These are phyloP conservation scores for Epinotia ramella DNA, from an alignment of 2,888 invertebrate genomes.

Conservation along the genomic window DNA sequence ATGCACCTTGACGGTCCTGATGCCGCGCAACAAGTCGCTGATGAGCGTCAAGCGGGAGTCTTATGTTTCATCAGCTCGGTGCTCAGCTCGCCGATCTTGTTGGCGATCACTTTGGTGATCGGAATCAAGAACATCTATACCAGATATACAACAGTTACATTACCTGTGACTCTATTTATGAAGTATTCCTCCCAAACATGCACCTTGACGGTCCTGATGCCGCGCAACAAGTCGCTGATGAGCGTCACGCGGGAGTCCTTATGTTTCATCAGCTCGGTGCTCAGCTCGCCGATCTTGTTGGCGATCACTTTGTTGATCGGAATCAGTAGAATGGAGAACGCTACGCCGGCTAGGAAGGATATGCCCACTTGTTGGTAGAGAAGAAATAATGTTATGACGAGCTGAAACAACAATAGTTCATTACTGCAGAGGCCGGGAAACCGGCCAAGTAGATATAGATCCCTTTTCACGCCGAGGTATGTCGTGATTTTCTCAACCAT, in stretches of 20 bases:
- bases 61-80: too few relatives aligned
- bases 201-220: conserved; percentile 95
- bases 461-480: too few relatives aligned
- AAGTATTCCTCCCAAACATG: conserved; percentile 98
- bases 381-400: conserved; percentile 92
- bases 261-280: conserved; percentile 94
- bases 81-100: too few relatives aligned
- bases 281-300: conserved; percentile 93
- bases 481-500: too few relatives aligned
- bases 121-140: background rate
- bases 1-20: too few relatives aligned
- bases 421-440: background rate
- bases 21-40: too few relatives aligned
- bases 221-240: conserved; percentile 94
- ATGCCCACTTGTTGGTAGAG: conserved; percentile 95
- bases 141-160: background rate
- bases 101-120: background rate
- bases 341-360: conserved; percentile 95
- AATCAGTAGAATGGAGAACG: conserved; percentile 94
- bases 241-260: conserved; percentile 96
- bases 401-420: conserved; percentile 79
- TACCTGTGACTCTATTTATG: conserved; percentile 88
- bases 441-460: too few relatives aligned
- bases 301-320: conserved; percentile 97
- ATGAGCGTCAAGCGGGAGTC: too few relatives aligned